Evolutionary conservation across 2,113 vertebrate genomes (phyloP).

Genomic region (Gavia stellata): DNA sequence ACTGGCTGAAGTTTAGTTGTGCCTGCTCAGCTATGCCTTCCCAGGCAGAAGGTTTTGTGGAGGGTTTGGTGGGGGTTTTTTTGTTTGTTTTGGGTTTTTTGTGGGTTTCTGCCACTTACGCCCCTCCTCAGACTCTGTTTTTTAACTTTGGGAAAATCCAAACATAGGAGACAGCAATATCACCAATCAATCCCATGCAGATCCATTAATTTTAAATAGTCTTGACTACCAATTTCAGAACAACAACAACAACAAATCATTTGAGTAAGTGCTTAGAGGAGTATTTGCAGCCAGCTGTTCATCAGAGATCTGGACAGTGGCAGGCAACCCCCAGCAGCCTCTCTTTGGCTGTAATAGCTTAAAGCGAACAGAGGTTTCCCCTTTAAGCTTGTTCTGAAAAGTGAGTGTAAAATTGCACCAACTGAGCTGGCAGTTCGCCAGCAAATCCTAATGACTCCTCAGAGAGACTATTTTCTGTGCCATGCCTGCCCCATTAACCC

Average conservation of each 20-base stretch:
- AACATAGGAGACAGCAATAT: background rate
- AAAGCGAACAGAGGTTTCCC: background rate
- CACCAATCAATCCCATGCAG: background rate
- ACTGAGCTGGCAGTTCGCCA: conserved; percentile 16
- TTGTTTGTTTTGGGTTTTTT: background rate
- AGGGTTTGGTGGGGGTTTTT: background rate
- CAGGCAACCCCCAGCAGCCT: background rate
- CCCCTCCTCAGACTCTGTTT: background rate
- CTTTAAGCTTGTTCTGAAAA: conserved; percentile 38
- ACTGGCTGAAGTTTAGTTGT: background rate
- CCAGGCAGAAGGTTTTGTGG: background rate
- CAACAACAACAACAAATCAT: conserved; percentile 28
- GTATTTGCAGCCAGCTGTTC: conserved; percentile 48
- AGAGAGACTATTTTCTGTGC: conserved; percentile 6
- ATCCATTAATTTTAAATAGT: conserved; percentile 1
- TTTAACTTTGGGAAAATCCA: background rate
- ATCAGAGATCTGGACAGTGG: background rate
- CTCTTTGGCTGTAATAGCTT: background rate
- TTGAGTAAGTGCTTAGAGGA: conserved; percentile 1
- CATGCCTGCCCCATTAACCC: conserved; percentile 53
- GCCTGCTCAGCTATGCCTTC: background rate
- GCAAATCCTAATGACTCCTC: conserved; percentile 29
- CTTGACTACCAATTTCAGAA: background rate
- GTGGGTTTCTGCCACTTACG: background rate
- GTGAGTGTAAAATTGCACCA: conserved; percentile 27